Evolutionary conservation across 2,888 invertebrate species (phyloP).

Genomic region (Therioaphis trifolii): DNA sequence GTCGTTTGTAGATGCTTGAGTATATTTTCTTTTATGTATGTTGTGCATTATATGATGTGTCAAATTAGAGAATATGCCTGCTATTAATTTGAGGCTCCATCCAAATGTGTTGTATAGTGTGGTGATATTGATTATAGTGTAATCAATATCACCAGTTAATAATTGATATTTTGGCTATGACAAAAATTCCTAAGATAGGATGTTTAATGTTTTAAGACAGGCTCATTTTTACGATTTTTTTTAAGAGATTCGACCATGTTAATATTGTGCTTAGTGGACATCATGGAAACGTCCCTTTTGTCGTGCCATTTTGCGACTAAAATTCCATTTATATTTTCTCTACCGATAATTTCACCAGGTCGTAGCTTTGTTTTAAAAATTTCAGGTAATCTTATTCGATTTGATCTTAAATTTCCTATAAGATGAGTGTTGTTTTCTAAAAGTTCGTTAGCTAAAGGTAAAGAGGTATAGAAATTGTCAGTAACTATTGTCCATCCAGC

Average conservation of each 20-base stretch:
- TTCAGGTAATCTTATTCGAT: neutral
- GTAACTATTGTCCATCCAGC: neutral
- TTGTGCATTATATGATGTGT: no score
- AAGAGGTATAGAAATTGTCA: constrained; percentile 2
- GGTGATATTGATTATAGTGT: no score
- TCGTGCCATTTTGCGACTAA: no score
- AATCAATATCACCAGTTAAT: no score
- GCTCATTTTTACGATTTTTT: constrained; percentile 7
- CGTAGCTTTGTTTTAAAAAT: neutral
- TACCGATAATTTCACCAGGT: neutral
- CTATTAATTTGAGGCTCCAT: no score
- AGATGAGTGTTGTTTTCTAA: neutral
- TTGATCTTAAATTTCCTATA: neutral
- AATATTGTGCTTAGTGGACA: constrained; percentile 7
- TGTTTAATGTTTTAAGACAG: neutral
- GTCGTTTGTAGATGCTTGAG: no score
- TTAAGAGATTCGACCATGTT: constrained; percentile 4
- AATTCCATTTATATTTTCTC: constrained; percentile 6
- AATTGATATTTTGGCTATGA: no score
- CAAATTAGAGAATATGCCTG: no score
- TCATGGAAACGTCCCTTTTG: constrained; percentile 8
- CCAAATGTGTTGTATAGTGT: no score
- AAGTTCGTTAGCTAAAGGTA: neutral
- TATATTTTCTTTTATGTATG: no score
- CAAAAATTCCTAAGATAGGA: no score